Percentiles rank a stretch among this genome's conserved stretches.
These are phyloP conservation scores for Protonemura montana DNA, from an alignment of 2,888 invertebrate species.

Conservation along the genomic window DNA sequence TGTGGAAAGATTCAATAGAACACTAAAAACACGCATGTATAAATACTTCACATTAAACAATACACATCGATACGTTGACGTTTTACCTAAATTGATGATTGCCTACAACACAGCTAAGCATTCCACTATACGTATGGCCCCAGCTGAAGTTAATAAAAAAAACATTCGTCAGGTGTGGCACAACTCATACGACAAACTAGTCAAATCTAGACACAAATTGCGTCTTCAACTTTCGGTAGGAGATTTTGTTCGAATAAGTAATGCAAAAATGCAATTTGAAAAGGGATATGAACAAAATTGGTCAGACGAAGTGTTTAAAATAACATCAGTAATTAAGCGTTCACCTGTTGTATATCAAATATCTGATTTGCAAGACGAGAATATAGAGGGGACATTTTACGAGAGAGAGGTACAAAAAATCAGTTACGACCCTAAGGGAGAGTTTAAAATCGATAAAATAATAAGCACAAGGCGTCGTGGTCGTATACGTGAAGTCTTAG, in stretches of 20 bases:
- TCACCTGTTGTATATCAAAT: slow-evolving; percentile 52
- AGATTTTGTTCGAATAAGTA: slow-evolving; percentile 47
- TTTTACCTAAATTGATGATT: neutral
- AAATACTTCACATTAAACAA: slow-evolving; percentile 52
- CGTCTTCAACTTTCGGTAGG: slow-evolving; percentile 36
- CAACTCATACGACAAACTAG: neutral
- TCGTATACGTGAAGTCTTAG: slow-evolving; percentile 47
- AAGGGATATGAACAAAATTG: slow-evolving; percentile 51
- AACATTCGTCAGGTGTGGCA: slow-evolving; percentile 44
- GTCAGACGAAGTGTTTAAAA: slow-evolving; percentile 52
- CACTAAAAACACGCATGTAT: slow-evolving; percentile 53
- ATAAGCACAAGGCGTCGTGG: slow-evolving; percentile 46
- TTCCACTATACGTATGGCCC: neutral
- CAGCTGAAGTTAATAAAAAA: slow-evolving; percentile 31
- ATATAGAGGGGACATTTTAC: slow-evolving; percentile 52
- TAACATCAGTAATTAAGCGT: slow-evolving; percentile 48
- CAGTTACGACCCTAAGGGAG: slow-evolving; percentile 17
- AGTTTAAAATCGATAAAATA: slow-evolving; percentile 51
- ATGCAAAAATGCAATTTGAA: slow-evolving; percentile 50
- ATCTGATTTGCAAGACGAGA: slow-evolving; percentile 50
- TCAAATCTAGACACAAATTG: neutral
- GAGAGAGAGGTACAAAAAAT: slow-evolving; percentile 51
- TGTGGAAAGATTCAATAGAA: slow-evolving; percentile 54
- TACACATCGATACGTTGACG: slow-evolving; percentile 51
- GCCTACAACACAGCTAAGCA: slow-evolving; percentile 29